Conservation (phyloP, 2,888 invertebrate genomes). For the Dicranocentrus wangi region DNA sequence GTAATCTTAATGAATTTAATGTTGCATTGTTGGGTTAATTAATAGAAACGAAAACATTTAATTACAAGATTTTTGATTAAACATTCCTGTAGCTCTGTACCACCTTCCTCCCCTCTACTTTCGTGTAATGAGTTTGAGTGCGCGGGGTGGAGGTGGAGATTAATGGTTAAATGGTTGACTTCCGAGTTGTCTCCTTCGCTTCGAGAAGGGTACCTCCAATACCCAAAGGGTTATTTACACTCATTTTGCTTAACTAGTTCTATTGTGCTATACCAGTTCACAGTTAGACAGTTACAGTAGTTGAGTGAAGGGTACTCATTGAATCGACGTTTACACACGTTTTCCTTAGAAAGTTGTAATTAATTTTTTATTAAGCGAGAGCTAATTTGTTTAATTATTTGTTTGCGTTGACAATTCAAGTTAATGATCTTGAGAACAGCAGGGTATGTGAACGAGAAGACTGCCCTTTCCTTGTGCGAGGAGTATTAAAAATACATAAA, state of each 20-base stretch:
- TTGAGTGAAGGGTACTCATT: no score
- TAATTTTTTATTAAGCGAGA: not conserved
- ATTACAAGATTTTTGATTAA: slow-evolving; percentile 19
- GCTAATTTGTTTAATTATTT: slow-evolving; percentile 6
- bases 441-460: not conserved
- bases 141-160: not conserved
- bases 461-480: not conserved
- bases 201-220: no score
- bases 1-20: slow-evolving; percentile 43
- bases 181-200: not conserved
- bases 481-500: not conserved
- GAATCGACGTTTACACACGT: not conserved
- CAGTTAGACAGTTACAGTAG: no score
- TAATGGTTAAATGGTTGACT: not conserved
- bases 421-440: slow-evolving; percentile 5
- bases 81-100: not conserved
- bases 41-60: slow-evolving; percentile 25
- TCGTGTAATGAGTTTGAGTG: no score
- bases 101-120: not conserved
- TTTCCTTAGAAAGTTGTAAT: slow-evolving; percentile 10
- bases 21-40: slow-evolving; percentile 38
- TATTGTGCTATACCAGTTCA: no score
- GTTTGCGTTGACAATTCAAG: slow-evolving; percentile 4
- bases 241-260: not conserved
- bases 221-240: no score